Base-by-base conservation (phyloP, 2,888 invertebrate genomes). In the Lepidochitona cinerea region DNA sequence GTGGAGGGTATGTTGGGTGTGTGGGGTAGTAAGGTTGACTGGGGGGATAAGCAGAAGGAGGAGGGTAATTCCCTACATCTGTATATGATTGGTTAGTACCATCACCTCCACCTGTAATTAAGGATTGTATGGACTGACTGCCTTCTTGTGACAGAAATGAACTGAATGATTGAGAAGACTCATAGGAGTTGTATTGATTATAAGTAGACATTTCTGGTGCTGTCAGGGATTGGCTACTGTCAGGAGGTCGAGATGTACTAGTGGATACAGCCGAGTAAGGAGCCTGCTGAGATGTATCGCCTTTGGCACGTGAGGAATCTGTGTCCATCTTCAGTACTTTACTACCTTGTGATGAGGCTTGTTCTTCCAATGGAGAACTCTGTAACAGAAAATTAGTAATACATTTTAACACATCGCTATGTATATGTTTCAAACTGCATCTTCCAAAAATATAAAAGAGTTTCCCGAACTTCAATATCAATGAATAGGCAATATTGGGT, bases 101-200 rank as follows among this genome's bases (percentile, higher is more conserved):
- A 4, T 70, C 69, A 12, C 78, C 70, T n/a, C 76, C 75, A 9
- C 84, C 84, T 32, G 86, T 85, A 70, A 89, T 84, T 36, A 89
- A 79, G 7, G 83, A 84, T 82, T 88, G 88, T 68, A 89, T 86
- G 54, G 84, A 84, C 76, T 88, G 86, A 29, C 85, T 84, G 1
- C 89, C 89, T 71, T 89, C 89, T 37, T 85, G 85, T 1, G 87
- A 85, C 87, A 89, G 83, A 77, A 89, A 89, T 1, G 88, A 84
- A 4, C 85, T 79, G 75, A 85, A 89, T 86, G 88, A 89, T 37
- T 81, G 82, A 6, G 85, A 78, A 2, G 87, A 79, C 54, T 89
- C 83, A 75, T 89, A 89, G 0, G 89, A 89, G 77, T 89, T 86
- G 72, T 83, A 84, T 9, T 81, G 78, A 6, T 79, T 76, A n/a